Base-by-base conservation (phyloP, 2,888 invertebrate species). In the Meganola albula region DNA sequence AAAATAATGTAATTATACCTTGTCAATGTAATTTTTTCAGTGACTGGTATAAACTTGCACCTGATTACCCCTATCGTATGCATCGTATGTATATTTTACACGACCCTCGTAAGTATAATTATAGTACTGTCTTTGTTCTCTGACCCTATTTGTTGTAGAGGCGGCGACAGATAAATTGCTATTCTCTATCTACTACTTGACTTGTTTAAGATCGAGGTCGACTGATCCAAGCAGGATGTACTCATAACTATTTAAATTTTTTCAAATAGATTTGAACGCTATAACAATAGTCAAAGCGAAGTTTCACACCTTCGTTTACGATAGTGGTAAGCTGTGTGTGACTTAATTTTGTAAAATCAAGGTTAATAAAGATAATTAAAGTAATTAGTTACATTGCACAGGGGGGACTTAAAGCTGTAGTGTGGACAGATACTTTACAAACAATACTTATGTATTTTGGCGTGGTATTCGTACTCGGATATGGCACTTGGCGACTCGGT, bases 31-130 rank as follows among this genome's bases (percentile, higher is more conserved):
- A n/a, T 39, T 27, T 48, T 87, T 87, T 44, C 87, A 93, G 95
- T 95, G 29, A 94, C 95, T 27, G 95, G 95, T 14, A 88, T 94
- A 38, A 90, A 93, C 53, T 83, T 95, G 14, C 94, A 95, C 77
- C 76, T 93, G 44, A 91, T 94, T 13, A 92, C 94, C 7, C 90
- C 93, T 0, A 88, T 93, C 12, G 93, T 95, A 1, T 94, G 94
- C 69, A 74, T 92, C 20, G 93, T 95, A n/a, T 95, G 95, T 79
- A 96, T 95, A 48, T 95, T 97, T 78, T 97, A 97, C 75, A 97
- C 97, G 0, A 93, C 95, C 39, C 71, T 95, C 71, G 95, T 94
- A 83, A 91, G 92, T 88, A 59, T 37, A 20, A 3, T 5, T 20
- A 7, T 7, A 7, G 3, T 20, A n/a, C 20, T 5, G 7, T 20